phyloP scores from a whole-genome alignment of 2,797 vertebrate genomes.

The Hypotaenidia philippensis region DNA sequence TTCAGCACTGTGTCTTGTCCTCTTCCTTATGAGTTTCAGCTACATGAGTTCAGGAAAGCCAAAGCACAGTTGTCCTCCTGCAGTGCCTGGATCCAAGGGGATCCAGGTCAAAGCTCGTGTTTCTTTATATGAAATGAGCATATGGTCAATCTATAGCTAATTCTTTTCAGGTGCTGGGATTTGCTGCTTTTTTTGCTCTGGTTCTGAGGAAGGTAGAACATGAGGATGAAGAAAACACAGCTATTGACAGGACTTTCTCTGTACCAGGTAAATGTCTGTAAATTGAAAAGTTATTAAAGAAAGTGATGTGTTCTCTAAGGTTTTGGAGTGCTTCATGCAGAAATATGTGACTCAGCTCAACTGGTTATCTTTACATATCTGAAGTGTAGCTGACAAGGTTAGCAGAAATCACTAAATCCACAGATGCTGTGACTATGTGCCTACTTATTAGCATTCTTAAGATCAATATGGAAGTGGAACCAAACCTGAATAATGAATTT shows the following conservation, averaged over 20 bases:
- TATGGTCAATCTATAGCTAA: neutral
- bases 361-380: neutral
- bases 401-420: neutral
- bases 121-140: neutral
- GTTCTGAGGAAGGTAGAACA: conserved; percentile 92
- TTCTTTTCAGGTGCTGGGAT: conserved; percentile 90
- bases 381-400: neutral
- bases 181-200: conserved; percentile 95
- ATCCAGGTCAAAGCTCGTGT: neutral
- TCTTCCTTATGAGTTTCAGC: neutral
- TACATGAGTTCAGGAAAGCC: neutral
- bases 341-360: neutral
- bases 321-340: neutral
- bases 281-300: neutral
- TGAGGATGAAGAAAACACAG: conserved; percentile 87
- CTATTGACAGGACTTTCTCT: conserved; percentile 78
- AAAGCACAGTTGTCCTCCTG: neutral
- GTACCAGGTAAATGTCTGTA: conserved; percentile 79
- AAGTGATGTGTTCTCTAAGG: neutral
- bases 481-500: neutral
- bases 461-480: neutral
- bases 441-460: neutral
- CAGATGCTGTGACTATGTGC: neutral
- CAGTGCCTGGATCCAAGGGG: neutral
- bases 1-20: neutral